Base-by-base conservation (phyloP, 2,888 invertebrate species). In the Amiota mariae region DNA sequence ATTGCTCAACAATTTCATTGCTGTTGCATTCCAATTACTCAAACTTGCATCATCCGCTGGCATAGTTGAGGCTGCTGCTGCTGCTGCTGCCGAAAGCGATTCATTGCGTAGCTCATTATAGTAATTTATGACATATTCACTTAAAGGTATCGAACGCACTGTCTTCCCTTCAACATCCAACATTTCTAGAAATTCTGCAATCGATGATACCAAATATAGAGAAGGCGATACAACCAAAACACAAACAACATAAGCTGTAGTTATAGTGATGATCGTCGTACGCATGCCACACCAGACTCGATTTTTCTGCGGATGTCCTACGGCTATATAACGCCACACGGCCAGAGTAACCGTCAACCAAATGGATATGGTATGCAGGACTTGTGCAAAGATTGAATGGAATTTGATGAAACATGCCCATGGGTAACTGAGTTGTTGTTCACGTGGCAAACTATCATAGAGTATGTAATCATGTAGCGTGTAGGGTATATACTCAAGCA, bases 401-500 rank as follows among this genome's bases (percentile, higher is more conserved):
- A 97, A 95, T 79, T 96, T 92, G n/a, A 96, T 95, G 88, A 95
- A 96, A 24, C 94, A 92, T 0, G 95, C 93, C 95, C 96, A 96
- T 2, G 93, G 91, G 88, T 96, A 96, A 59, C 92, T 92, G 77
- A 91, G 92, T 59, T 91, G 91, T 73, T 92, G 91, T 61, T 91
- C 90, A n/a, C 91, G 82, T 78, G 79, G 91, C 90, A 85, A 90
- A 67, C 79, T 88, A 70, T 89, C 85, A 51, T 82, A 85, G 79
- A 94, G 92, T 75, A 96, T 92, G 84, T 95, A 95, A 88, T 94
- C 94, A 88, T 96, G 95, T 72, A 95, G 92, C 2, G 95, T 94
- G 88, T 95, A 97, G 0, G 98, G 97, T 78, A 98, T 95, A 89
- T 98, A 98, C 84, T 97, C 97, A 83, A 98, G 91, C 94, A 98